phyloP scores from a whole-genome alignment of 2,797 vertebrate species.

The Pterois miles region DNA sequence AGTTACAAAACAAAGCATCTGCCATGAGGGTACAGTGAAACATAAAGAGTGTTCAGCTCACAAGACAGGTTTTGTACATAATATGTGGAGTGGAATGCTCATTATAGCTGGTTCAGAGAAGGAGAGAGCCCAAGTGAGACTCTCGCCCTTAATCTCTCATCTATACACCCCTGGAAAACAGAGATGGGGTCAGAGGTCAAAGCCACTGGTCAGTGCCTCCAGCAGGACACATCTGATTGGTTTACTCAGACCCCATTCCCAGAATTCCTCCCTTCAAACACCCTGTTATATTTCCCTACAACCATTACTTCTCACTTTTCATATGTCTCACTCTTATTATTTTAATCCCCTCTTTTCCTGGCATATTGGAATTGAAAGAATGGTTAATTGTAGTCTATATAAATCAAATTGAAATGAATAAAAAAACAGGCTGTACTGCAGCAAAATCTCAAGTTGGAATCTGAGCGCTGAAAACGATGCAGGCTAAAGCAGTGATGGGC shows the following conservation, averaged over 20 bases:
- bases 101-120: conserved; percentile 79
- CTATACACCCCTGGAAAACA: conserved; percentile 72
- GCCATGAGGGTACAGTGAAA: conserved; percentile 88
- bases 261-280: conserved; percentile 53
- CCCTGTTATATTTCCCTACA: conserved; percentile 56
- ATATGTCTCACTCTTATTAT: conserved; percentile 57
- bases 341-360: conserved; percentile 66
- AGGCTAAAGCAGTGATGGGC: conserved; percentile 50
- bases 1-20: conserved; percentile 91
- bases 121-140: conserved; percentile 53
- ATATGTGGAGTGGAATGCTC: conserved; percentile 85
- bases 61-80: conserved; percentile 85
- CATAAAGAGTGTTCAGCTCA: conserved; percentile 86
- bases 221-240: conserved; percentile 56
- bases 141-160: conserved; percentile 65
- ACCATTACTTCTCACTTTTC: conserved; percentile 41
- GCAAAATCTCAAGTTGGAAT: conserved; percentile 45
- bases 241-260: conserved; percentile 62
- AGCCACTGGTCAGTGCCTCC: conserved; percentile 65
- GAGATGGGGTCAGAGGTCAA: conserved; percentile 65
- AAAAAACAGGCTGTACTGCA: conserved; percentile 40
- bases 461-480: conserved; percentile 45
- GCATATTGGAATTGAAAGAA: conserved; percentile 63
- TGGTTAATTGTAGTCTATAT: conserved; percentile 65
- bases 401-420: conserved; percentile 52